A percentile compares a stretch with the other conserved stretches of the same genome.
These are phyloP conservation scores for Xylocampa areola DNA, from an alignment of 2,888 invertebrate genomes.

Conservation along the genomic window DNA sequence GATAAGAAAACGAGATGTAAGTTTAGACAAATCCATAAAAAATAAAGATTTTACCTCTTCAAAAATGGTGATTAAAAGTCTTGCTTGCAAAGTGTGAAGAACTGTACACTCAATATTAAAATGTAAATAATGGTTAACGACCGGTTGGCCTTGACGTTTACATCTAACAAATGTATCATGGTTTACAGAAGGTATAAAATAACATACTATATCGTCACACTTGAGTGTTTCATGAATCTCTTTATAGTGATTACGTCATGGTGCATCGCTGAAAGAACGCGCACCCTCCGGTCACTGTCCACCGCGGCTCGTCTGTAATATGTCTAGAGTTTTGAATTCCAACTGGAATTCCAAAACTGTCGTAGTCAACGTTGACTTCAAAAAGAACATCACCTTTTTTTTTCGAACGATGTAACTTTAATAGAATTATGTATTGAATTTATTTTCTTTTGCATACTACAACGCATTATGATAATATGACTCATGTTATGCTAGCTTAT, in stretches of 20 bases:
- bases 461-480: constrained; percentile 23
- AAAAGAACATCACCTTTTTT: constrained; percentile 8
- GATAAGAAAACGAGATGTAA: no score
- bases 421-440: constrained; percentile 11
- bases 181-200: constrained; percentile 42
- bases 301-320: constrained; percentile 48
- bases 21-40: no score
- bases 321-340: constrained; percentile 40
- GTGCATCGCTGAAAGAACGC: constrained; percentile 66
- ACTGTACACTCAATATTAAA: constrained; percentile 44
- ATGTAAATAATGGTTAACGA: constrained; percentile 54
- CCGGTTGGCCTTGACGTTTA: constrained; percentile 59
- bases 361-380: constrained; percentile 21
- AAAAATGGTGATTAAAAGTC: constrained; percentile 24
- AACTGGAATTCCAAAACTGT: constrained; percentile 35
- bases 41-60: constrained; percentile 22
- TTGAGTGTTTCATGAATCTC: constrained; percentile 36
- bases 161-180: constrained; percentile 37
- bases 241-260: constrained; percentile 73
- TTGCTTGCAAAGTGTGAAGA: constrained; percentile 38
- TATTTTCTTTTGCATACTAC: constrained; percentile 21
- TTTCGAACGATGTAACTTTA: constrained; percentile 9
- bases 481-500: constrained; percentile 26
- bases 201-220: constrained; percentile 21
- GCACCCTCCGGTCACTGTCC: constrained; percentile 40